Evolutionary conservation across 1,140 invertebrate species (phyloP), one percentile per base, ranked within the genome.

Genomic region (Mactra quadrangularis): DNA sequence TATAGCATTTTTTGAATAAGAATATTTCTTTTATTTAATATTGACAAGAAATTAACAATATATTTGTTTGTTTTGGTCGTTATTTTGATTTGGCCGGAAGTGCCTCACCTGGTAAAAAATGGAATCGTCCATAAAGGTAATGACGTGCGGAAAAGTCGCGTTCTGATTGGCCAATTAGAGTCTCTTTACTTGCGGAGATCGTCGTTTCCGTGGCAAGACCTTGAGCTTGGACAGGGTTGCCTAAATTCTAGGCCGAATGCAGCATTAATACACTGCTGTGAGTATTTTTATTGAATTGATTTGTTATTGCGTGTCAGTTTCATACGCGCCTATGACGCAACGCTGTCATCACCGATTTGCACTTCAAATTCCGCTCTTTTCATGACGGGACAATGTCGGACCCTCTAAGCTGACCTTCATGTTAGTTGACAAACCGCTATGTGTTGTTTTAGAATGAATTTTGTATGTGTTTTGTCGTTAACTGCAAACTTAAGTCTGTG

Each of bases 161-260:
- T 41, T 55, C 29, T 70, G 78, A 86, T 86, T 86, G 85, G 85
- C 71, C 59, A 66, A 60, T 71, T 60, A 27, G 45, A 15, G 31
- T 64, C 74, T 41, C 55, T 47, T 60, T 68, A 62, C 64, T 33
- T 52, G 41, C 77, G 85, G 79, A 66, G 82, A 59, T 71, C 83
- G 81, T 87, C 38, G 85, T 86, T 84, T 71, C 82, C 45, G 82
- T 76, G 53, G 77, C 79, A 66, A 74, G 52, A 59, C 53, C 64
- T 71, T 81, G 35, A 70, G 45, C 1, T 22, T 33, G 29, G 17
- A 3, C 25, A 22, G 75, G 57, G 25, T n/a, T 13, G 31, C 4
- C 22, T 17, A 29, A 29, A 76, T 35, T 76, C n/a, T 81, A 74
- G 55, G 35, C 60, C 74, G 78, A 71, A 86, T 86, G 83, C 59